Evolutionary conservation across 2,113 vertebrate genomes (phyloP).

Genomic region (Pelodiscus sinensis): DNA sequence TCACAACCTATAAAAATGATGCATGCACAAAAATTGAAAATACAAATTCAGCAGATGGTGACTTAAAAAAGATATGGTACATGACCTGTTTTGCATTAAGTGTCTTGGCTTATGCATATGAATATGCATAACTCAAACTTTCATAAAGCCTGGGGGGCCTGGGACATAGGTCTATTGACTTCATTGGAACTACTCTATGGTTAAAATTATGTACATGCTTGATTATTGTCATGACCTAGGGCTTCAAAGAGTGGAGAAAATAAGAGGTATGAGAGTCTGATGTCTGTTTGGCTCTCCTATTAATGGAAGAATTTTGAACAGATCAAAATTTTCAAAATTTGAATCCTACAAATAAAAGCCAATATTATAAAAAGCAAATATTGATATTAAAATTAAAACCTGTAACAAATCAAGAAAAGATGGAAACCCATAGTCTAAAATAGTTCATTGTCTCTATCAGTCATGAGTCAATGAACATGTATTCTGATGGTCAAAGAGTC

Average conservation of each 20-base stretch:
- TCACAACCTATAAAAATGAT: no score
- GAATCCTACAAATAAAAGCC: neutral
- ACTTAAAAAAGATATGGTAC: no score
- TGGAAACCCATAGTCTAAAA: neutral
- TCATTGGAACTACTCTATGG: neutral
- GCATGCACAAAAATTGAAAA: no score
- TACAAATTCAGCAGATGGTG: no score
- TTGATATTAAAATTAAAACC: neutral
- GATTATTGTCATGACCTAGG: neutral
- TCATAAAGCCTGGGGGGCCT: no score
- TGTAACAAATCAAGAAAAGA: neutral
- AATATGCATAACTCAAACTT: no score
- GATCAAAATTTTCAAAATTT: neutral
- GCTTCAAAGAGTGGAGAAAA: neutral
- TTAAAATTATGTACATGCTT: neutral
- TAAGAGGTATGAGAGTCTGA: neutral
- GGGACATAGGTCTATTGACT: neutral
- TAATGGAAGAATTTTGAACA: neutral
- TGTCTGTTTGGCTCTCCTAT: neutral
- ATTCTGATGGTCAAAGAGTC: neutral
- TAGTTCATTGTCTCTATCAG: neutral
- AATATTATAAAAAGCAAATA: rapidly evolving
- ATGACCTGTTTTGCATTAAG: no score
- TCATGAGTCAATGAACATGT: neutral
- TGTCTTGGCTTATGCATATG: no score